A percentile compares a stretch with the other conserved stretches of the same genome.
Evolutionary conservation across 2,113 vertebrate species (phyloP).

Genomic region (Rhodinocichla rosea): DNA sequence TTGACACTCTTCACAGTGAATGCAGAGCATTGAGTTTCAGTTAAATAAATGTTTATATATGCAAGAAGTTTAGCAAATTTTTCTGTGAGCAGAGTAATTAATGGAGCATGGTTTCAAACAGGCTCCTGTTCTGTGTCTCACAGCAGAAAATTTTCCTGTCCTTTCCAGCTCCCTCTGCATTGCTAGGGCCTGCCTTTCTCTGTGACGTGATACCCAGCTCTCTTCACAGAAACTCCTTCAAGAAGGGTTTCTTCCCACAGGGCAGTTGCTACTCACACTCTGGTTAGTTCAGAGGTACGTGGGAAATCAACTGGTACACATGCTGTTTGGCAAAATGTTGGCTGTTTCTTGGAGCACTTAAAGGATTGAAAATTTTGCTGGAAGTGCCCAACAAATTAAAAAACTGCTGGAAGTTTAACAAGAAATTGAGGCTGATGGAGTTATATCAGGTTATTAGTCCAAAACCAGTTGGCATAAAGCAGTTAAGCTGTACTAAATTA

Average conservation of each 20-base stretch:
- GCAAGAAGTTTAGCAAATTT: not conserved
- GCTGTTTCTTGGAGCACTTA: not conserved
- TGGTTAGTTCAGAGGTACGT: not conserved
- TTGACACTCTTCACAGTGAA: not conserved
- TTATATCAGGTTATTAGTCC: not conserved
- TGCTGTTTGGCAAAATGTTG: not conserved
- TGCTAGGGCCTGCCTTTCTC: not conserved
- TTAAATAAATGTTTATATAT: not conserved
- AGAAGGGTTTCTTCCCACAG: not conserved
- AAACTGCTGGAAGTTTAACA: not conserved
- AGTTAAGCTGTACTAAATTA: not conserved
- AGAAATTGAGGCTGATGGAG: not conserved
- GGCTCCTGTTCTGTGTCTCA: not conserved
- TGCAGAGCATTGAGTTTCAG: not conserved
- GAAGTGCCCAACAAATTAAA: not conserved
- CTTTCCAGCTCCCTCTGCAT: not conserved
- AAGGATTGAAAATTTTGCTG: not conserved
- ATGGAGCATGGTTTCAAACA: not conserved
- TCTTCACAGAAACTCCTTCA: not conserved
- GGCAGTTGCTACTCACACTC: not conserved
- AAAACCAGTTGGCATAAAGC: not conserved
- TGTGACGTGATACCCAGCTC: fast-evolving
- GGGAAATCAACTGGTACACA: fast-evolving
- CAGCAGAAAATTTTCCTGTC: not conserved
- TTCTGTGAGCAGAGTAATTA: not conserved